phyloP scores from a whole-genome alignment of 2,888 invertebrate species.

The Galeopsomyia nigrocyanea region DNA sequence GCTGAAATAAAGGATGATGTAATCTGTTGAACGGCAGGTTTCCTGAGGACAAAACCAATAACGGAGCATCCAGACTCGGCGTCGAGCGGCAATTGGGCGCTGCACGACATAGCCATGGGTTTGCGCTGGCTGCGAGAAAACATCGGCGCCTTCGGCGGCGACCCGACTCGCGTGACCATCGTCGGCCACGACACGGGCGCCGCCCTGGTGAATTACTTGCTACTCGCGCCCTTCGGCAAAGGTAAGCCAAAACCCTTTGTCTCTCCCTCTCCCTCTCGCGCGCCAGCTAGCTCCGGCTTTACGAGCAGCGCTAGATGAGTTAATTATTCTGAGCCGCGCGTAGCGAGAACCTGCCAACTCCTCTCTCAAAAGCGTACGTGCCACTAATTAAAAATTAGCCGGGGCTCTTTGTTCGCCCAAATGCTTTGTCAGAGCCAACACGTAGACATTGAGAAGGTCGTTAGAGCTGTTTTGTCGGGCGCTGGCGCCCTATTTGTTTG shows the following conservation, averaged over 20 bases:
- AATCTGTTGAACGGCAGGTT: conserved; percentile 66
- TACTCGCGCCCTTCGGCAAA: conserved; percentile 84
- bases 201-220: conserved; percentile 85
- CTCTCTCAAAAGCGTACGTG: neutral
- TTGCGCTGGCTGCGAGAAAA: conserved; percentile 87
- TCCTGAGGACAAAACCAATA: conserved; percentile 71
- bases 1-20: too few species aligned
- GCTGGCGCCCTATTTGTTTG: too few species aligned
- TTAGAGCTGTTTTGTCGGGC: too few species aligned
- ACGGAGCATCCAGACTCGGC: conserved; percentile 63
- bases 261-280: neutral
- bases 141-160: conserved; percentile 91
- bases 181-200: conserved; percentile 91
- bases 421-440: too few species aligned
- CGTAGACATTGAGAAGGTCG: too few species aligned
- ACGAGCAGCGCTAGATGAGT: conserved; percentile 10
- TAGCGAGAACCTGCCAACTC: conserved; percentile 15
- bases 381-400: conserved; percentile 37
- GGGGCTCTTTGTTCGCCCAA: too few species aligned
- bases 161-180: conserved; percentile 84
- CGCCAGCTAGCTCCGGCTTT: neutral
- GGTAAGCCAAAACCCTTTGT: conserved; percentile 67
- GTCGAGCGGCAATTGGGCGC: conserved; percentile 77
- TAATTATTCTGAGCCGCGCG: conserved; percentile 32
- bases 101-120: conserved; percentile 87